A percentile compares a stretch with the other conserved stretches of the same genome.
Conservation (phyloP, 2,113 vertebrate genomes). For the Hydropotes inermis region DNA sequence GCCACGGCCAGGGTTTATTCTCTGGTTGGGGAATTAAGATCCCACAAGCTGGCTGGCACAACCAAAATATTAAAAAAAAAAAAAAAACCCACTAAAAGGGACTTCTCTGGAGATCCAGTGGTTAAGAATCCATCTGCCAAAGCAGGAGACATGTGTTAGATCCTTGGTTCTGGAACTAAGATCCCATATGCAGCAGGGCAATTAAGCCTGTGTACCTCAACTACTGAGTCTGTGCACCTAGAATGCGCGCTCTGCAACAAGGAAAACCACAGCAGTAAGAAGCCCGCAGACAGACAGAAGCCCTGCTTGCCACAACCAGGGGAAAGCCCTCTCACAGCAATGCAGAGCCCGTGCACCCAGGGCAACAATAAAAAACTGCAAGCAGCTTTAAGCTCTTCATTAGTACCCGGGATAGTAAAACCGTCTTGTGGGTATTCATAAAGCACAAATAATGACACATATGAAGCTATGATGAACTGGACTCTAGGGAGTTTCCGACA, state of each 20-base stretch:
- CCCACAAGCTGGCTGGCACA: not conserved
- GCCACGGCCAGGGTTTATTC: not conserved
- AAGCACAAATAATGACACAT: not conserved
- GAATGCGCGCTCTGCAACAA: not conserved
- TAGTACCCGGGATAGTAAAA: not conserved
- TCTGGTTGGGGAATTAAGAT: not conserved
- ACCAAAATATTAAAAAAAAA: not conserved
- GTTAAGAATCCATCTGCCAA: not conserved
- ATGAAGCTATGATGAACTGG: not conserved
- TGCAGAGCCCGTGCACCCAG: not conserved
- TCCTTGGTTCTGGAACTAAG: not conserved
- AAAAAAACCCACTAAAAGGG: not conserved
- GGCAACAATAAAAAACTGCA: not conserved
- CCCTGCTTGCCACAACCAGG: not conserved
- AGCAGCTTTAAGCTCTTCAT: not conserved
- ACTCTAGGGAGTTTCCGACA: not conserved
- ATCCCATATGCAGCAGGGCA: not conserved
- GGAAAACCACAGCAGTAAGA: not conserved
- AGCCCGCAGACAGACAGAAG: not conserved
- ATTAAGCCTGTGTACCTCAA: not conserved
- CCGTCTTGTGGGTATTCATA: not conserved
- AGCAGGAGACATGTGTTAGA: not conserved
- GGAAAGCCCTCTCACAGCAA: not conserved
- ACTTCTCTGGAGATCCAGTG: not conserved
- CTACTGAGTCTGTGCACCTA: not conserved